Evolutionary conservation across 2,888 invertebrate genomes (phyloP).

Genomic region (Synanthedon formicaeformis): DNA sequence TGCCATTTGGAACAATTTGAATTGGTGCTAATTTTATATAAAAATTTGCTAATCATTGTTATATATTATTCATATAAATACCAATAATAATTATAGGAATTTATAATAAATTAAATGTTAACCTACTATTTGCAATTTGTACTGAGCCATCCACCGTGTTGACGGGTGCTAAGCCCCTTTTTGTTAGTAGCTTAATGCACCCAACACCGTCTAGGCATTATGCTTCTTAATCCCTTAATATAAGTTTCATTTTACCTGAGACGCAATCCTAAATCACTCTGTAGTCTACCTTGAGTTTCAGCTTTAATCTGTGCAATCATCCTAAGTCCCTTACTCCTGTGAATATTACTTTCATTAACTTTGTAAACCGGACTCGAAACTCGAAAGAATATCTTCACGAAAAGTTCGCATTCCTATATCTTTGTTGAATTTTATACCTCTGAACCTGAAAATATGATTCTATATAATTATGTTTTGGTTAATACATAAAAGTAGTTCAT

Average conservation of each 20-base stretch:
- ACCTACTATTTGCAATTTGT: not conserved
- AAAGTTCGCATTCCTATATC: no score
- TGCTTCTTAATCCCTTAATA: slow-evolving; percentile 1
- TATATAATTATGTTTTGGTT: no score
- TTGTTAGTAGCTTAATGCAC: slow-evolving; percentile 42
- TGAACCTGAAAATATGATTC: no score
- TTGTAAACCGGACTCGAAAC: not conserved
- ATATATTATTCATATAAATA: no score
- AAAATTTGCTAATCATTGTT: no score
- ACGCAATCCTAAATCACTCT: not conserved
- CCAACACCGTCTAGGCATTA: slow-evolving; percentile 11
- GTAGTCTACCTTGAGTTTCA: not conserved
- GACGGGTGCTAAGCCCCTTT: slow-evolving; percentile 42
- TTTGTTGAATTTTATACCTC: no score
- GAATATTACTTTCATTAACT: not conserved
- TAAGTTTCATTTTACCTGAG: not conserved
- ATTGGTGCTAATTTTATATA: no score
- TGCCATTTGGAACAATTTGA: no score
- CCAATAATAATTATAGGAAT: no score
- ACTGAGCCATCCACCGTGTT: slow-evolving; percentile 16
- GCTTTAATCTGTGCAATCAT: not conserved
- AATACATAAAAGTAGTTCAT: no score
- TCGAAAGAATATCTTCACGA: no score
- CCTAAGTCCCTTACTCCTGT: not conserved
- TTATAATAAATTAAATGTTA: not conserved